These are phyloP conservation scores for Adineta ricciae DNA, from an alignment of 2,888 invertebrate genomes.

Conservation along the genomic window DNA sequence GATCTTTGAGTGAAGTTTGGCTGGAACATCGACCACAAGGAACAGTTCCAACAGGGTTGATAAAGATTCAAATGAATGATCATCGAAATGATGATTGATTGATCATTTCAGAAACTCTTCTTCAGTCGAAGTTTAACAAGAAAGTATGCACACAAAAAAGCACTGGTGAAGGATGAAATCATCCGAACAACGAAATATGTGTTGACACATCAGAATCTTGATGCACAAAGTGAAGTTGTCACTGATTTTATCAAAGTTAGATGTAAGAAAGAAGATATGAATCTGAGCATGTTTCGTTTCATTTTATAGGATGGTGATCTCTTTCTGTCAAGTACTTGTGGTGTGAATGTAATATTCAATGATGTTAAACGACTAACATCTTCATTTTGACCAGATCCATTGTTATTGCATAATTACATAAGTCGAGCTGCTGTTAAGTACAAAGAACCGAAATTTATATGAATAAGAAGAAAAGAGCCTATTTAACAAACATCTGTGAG, in stretches of 20 bases:
- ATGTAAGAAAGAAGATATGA: not conserved
- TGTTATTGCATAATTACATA: not conserved
- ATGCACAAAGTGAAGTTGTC: conserved; percentile 80
- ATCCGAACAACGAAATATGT: conserved; percentile 67
- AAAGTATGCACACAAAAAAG: conserved; percentile 34
- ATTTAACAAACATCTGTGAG: too few species aligned
- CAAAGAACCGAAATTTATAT: too few species aligned
- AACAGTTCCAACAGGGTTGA: conserved; percentile 17
- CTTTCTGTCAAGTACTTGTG: conserved; percentile 81
- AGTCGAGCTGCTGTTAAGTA: too few species aligned
- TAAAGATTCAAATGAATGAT: not conserved
- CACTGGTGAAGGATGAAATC: conserved; percentile 43
- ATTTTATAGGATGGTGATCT: conserved; percentile 60
- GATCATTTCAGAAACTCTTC: conserved; percentile 61
- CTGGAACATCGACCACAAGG: conserved; percentile 71
- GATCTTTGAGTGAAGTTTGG: conserved; percentile 69
- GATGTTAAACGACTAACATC: conserved; percentile 63
- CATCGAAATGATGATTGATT: too few species aligned
- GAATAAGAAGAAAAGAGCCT: too few species aligned
- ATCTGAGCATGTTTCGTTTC: conserved; percentile 40
- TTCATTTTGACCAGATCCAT: not conserved
- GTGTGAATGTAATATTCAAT: conserved; percentile 82
- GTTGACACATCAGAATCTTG: conserved; percentile 78
- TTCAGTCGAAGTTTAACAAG: conserved; percentile 70
- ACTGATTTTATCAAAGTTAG: conserved; percentile 70